phyloP scores from a whole-genome alignment of 2,113 vertebrate species.

The Bagarius yarrelli region DNA sequence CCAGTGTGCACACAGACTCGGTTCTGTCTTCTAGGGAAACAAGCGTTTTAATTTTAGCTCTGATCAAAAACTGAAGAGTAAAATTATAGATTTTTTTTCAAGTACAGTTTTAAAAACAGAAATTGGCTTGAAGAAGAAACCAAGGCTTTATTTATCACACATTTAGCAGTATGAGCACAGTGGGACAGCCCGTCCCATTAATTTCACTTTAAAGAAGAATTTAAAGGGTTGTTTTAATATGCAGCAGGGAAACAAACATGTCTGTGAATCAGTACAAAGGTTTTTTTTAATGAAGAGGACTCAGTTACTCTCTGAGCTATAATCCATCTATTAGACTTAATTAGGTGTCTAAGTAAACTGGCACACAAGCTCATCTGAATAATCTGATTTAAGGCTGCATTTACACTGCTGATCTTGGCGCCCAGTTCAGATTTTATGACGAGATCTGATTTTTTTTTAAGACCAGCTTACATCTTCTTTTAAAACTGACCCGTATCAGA shows the following conservation, averaged over 20 bases:
- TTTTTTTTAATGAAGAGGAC: constrained; percentile 57
- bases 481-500: too few relatives aligned
- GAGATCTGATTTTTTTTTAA: too few relatives aligned
- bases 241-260: constrained; percentile 61
- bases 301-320: constrained; percentile 47
- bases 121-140: constrained; percentile 42
- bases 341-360: constrained; percentile 26
- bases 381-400: constrained; percentile 25
- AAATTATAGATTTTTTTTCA: too few relatives aligned
- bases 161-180: constrained; percentile 61
- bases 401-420: too few relatives aligned
- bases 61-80: background rate
- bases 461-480: too few relatives aligned
- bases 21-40: constrained; percentile 5
- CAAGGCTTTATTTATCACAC: constrained; percentile 44
- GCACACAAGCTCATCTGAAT: constrained; percentile 20
- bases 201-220: constrained; percentile 55
- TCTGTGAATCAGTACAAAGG: constrained; percentile 61
- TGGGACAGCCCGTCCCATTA: constrained; percentile 67
- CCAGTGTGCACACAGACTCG: constrained; percentile 20
- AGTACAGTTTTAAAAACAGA: background rate
- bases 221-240: constrained; percentile 57
- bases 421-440: too few relatives aligned
- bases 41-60: background rate
- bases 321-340: constrained; percentile 39